Percentiles rank a stretch among this genome's conserved stretches.
These are phyloP conservation scores for Mesitornis unicolor DNA, from an alignment of 2,113 vertebrate genomes.

Conservation along the genomic window DNA sequence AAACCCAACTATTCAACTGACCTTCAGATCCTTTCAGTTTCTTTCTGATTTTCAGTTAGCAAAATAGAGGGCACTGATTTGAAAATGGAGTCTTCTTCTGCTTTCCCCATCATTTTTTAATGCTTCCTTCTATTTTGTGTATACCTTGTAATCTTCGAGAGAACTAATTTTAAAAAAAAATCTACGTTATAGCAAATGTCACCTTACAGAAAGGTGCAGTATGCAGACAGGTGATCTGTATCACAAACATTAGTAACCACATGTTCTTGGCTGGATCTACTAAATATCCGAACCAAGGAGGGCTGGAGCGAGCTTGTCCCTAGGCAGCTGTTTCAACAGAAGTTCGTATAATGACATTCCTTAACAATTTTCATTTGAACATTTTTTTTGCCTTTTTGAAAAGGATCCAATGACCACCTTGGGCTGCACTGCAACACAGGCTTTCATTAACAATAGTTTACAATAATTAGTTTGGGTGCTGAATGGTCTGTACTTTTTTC, in stretches of 20 bases:
- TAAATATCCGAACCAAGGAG: neutral
- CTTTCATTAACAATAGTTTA: neutral
- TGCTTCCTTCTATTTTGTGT: neutral
- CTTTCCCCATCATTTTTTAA: neutral
- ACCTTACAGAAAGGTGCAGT: neutral
- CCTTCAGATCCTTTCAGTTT: neutral
- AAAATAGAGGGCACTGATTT: neutral
- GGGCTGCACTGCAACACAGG: neutral
- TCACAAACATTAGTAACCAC: neutral
- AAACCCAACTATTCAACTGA: neutral
- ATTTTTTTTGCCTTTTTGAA: neutral
- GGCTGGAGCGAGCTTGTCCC: neutral
- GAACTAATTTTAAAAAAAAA: neutral
- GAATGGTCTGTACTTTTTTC: neutral
- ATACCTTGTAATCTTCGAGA: neutral
- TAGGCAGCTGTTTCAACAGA: neutral
- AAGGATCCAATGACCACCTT: neutral
- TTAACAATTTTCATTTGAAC: neutral
- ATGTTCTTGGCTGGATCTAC: neutral
- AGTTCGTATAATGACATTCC: neutral
- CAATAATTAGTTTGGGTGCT: neutral
- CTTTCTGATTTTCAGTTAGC: neutral
- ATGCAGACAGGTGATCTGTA: neutral
- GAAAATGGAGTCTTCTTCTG: neutral
- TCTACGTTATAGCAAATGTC: neutral